Base-by-base conservation (phyloP, 2,888 invertebrate genomes). In the Poecilobothrus nobilitatus region DNA sequence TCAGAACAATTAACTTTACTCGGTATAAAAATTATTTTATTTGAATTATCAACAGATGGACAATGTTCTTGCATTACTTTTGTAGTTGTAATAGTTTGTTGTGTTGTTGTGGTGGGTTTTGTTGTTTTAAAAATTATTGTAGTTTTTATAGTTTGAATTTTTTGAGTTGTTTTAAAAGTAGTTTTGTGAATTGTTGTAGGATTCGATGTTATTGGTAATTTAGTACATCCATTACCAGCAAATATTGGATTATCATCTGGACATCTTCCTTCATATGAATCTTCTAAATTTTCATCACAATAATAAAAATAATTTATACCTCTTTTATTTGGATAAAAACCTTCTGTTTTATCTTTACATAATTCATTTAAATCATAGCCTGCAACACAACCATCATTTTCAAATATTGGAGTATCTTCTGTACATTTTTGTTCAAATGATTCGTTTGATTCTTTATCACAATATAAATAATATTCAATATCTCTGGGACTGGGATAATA, bases 1-100 rank as follows among this genome's bases (percentile, higher is more conserved):
- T 78, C 75, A 1, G 76, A 73, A 70, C 80, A 80, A 62, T 77
- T 76, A 8, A 74, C 73, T 0, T 72, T 69, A 70, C 75, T 75
- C 9, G 77, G 68, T 8, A 79, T 44, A 34, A 78, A 74, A 10
- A 76, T 74, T 3, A 78, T 74, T 44, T 74, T 73, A 10, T 69
- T 68, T 2, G 73, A 74, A 70, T 75, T 73, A 67, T 79, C 78
- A 1, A 71, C 34, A 0, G 65, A 15, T 1, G 79, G 79, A 65
- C 80, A 80, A 5, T 53, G 20, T 15, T 41, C 67, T 10, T 10
- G 1, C 9, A 74, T 72, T 20, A 4, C 63, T 37, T 34, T 34
- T 4, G 65, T 34, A 15, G 33, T 64, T 27, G 22, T 63, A 21
- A 1, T 20, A 4, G 10, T 6, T 33, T 33, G 33, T 61, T 8